Base-by-base conservation (phyloP, 1,140 invertebrate genomes). In the Stratiolaelaps scimitus region DNA sequence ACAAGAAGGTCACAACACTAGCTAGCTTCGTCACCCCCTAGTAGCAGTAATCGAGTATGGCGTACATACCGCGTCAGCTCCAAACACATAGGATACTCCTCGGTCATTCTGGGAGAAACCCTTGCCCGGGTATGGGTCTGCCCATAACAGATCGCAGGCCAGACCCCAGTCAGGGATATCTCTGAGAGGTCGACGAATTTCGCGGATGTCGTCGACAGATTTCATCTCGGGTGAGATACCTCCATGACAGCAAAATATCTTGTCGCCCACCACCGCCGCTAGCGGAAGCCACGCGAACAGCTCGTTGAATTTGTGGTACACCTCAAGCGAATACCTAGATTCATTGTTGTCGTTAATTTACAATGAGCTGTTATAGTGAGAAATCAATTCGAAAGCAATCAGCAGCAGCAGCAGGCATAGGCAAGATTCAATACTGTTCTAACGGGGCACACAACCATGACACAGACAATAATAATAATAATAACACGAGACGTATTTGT, bases 51-150 rank as follows among this genome's bases (percentile, higher is more conserved):
- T n/a, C n/a, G n/a, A n/a, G n/a, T 40, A 40, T 40, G 34, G 34
- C 34, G 81, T 81, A 47, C 79, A 76, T 20, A 81, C 80, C n/a
- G 81, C 78, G 73, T 81, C 80, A 28, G 79, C 78, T 43, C 79
- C 79, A 72, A 81, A 81, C 29, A 78, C 79, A 69, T 76, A 81
- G 6, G 79, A 80, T 10, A 81, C 80, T 60, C 80, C 80, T 69
- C 80, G 73, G 70, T 81, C 80, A 71, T 81, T 81, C 71, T 82
- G 81, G 43, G 80, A 80, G 81, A 81, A 81, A 26, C 80, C 81
- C 70, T 75, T 78, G 1, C 72, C 81, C 71, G 81, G 79, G 70
- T 81, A 79, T 60, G 79, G 79, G 71, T 81, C 80, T 26, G 79
- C 79, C 81, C 81, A 83, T 60, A 83, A 70, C 29, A 83, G 70